Evolutionary conservation across 2,797 vertebrate species (phyloP).

Genomic region (Gallirallus australis): DNA sequence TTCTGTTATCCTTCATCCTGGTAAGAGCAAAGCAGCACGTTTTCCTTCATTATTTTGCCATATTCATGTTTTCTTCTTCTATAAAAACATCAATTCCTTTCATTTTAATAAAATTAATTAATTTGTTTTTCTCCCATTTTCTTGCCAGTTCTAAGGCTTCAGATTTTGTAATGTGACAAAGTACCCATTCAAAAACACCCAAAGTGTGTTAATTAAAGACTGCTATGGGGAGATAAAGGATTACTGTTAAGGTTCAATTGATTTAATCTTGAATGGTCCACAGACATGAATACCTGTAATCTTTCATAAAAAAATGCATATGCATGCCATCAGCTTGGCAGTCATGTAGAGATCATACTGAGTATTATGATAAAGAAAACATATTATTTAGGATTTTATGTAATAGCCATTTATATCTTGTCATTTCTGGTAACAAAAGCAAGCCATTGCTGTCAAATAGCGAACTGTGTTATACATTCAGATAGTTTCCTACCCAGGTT

Average conservation of each 20-base stretch:
- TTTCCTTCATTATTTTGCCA: constrained; percentile 12
- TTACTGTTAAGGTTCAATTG: constrained; percentile 19
- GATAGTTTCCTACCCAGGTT: neutral
- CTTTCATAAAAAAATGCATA: neutral
- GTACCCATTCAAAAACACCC: neutral
- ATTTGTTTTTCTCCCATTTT: neutral
- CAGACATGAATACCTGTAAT: neutral
- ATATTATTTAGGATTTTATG: neutral
- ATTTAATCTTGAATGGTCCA: constrained; percentile 17
- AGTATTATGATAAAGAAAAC: neutral
- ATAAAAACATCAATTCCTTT: neutral
- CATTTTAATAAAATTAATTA: constrained; percentile 7
- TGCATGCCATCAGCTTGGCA: neutral
- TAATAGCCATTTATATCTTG: neutral
- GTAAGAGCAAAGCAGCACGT: neutral
- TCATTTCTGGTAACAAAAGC: neutral
- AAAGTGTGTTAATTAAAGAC: constrained; percentile 36
- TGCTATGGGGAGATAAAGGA: constrained; percentile 7
- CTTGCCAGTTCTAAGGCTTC: neutral
- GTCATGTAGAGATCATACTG: neutral
- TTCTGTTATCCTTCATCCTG: neutral
- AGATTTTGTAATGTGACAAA: neutral
- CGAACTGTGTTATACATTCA: neutral
- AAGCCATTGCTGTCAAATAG: neutral
- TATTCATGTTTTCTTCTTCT: neutral